These are phyloP conservation scores for Platypus cylindrus DNA, from an alignment of 2,888 invertebrate genomes.

Conservation along the genomic window DNA sequence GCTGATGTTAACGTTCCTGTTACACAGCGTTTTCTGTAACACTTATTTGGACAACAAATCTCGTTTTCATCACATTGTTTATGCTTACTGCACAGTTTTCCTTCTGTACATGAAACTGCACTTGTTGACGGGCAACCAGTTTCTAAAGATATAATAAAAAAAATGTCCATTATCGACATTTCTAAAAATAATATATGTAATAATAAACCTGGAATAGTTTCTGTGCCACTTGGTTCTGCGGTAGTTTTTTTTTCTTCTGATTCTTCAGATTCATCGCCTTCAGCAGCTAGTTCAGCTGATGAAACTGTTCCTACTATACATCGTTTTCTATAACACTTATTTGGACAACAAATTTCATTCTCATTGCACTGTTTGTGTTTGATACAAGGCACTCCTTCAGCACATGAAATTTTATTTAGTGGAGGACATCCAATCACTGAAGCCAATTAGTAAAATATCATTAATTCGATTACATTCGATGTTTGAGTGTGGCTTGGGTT, in stretches of 20 bases:
- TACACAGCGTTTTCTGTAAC: conserved; percentile 14
- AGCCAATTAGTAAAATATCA: conserved; percentile 1
- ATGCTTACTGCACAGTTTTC: conserved; percentile 13
- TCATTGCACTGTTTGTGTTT: conserved; percentile 14
- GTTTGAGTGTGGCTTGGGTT: too few species aligned
- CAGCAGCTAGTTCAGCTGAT: conserved; percentile 13
- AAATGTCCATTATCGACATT: too few species aligned
- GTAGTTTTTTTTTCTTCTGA: conserved; percentile 17
- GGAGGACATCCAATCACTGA: conserved; percentile 13
- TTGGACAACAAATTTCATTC: conserved; percentile 15
- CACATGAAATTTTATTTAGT: conserved; percentile 12
- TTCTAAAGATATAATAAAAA: conserved; percentile 10
- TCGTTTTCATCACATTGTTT: conserved; percentile 11
- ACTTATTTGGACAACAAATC: conserved; percentile 17
- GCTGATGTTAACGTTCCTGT: conserved; percentile 13
- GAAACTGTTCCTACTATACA: conserved; percentile 11
- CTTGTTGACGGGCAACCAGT: conserved; percentile 13
- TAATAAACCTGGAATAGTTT: conserved; percentile 4
- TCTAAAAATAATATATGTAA: too few species aligned
- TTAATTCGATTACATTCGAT: too few species aligned
- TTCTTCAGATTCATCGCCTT: conserved; percentile 14
- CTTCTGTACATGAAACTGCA: conserved; percentile 13
- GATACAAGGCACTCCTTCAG: conserved; percentile 11
- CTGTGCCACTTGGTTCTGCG: too few species aligned
- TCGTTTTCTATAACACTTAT: conserved; percentile 14